phyloP scores from a whole-genome alignment of 2,888 invertebrate species.

The Phlogophora meticulosa region DNA sequence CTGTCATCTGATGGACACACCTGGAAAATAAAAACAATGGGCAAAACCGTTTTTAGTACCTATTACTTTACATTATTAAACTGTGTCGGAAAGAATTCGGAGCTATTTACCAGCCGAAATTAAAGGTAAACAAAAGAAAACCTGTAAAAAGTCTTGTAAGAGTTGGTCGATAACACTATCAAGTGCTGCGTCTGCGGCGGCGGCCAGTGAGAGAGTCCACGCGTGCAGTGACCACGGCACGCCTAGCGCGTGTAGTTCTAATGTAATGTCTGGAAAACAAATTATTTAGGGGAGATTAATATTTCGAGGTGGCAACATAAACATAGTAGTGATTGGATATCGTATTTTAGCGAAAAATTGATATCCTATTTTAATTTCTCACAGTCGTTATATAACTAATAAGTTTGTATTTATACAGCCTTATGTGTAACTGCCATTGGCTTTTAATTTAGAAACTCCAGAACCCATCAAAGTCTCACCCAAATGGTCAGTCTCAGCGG shows the following conservation, averaged over 20 bases:
- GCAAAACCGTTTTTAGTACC: no score
- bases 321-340: background rate
- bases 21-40: constrained; percentile 64
- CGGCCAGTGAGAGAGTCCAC: constrained; percentile 97
- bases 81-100: no score
- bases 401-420: no score
- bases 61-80: no score
- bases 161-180: constrained; percentile 97
- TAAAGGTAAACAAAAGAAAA: constrained; percentile 44
- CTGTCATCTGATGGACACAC: constrained; percentile 96
- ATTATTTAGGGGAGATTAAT: background rate
- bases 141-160: constrained; percentile 96
- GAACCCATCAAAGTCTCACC: constrained; percentile 85
- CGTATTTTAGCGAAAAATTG: no score
- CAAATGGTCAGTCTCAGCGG: constrained; percentile 97
- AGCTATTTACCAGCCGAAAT: no score
- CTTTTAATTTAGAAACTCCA: background rate
- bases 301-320: background rate
- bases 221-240: constrained; percentile 98
- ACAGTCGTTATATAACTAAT: no score
- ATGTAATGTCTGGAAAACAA: constrained; percentile 93
- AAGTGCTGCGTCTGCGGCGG: constrained; percentile 95
- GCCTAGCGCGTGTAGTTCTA: constrained; percentile 96
- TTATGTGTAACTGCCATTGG: no score
- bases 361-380: no score